Conservation (phyloP, 2,888 invertebrate genomes). For the Mamestra brassicae region DNA sequence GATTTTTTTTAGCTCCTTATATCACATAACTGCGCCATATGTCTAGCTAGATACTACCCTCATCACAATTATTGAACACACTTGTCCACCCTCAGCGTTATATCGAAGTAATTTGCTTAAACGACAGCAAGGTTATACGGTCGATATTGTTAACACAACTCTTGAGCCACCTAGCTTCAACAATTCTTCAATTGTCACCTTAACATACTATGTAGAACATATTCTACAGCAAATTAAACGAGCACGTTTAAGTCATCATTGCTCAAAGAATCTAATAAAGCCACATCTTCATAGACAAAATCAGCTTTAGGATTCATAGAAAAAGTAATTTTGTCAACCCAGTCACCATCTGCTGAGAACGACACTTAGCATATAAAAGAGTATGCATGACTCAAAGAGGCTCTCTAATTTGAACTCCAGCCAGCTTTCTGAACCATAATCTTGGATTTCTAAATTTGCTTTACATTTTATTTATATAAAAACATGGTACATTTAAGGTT, state of each 20-base stretch:
- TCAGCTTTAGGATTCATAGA: constrained; percentile 38
- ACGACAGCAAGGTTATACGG: constrained; percentile 61
- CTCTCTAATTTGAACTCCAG: constrained; percentile 59
- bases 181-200: constrained; percentile 22
- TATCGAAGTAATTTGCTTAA: constrained; percentile 64
- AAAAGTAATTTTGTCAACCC: constrained; percentile 45
- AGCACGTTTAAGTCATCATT: constrained; percentile 13
- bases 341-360: constrained; percentile 52
- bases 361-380: constrained; percentile 51
- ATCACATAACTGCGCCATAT: background rate
- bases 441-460: constrained; percentile 55
- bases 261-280: constrained; percentile 13
- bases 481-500: too few relatives aligned
- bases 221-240: background rate
- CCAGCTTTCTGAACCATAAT: constrained; percentile 46
- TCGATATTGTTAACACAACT: constrained; percentile 46
- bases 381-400: constrained; percentile 57
- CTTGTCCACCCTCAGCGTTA: constrained; percentile 48
- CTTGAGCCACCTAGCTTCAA: constrained; percentile 11
- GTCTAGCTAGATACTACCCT: constrained; percentile 19
- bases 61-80: constrained; percentile 37
- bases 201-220: background rate
- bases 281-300: constrained; percentile 6
- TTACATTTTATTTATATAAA: background rate
- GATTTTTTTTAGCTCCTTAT: background rate